Evolutionary conservation across 2,888 invertebrate genomes (phyloP).

Genomic region (Pasiphila rectangulata): DNA sequence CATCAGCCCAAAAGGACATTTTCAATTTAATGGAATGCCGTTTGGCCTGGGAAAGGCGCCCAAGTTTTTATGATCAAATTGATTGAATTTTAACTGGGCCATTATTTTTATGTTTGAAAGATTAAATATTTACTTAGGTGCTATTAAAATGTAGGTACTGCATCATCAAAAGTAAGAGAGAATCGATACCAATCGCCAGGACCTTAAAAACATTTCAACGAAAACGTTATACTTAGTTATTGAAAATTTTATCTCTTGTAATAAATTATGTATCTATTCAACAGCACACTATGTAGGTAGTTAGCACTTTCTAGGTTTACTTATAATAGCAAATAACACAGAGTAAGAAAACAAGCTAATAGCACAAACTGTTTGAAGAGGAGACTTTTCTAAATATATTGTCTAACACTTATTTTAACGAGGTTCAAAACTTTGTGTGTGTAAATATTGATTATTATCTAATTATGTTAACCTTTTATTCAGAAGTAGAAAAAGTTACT

Average conservation of each 20-base stretch:
- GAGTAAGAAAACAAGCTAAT: conserved; percentile 8
- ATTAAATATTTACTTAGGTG: background rate
- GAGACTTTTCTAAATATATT: too few species aligned
- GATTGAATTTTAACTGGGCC: background rate
- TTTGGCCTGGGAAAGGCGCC: background rate
- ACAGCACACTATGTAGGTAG: conserved; percentile 11
- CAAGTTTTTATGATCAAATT: conserved; percentile 1
- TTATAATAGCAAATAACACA: background rate
- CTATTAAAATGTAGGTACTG: background rate
- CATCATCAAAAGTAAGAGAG: background rate
- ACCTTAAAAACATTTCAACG: conserved; percentile 11
- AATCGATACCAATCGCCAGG: conserved; percentile 4
- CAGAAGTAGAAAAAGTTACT: too few species aligned
- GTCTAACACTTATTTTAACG: too few species aligned
- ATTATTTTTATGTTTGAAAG: conserved; percentile 2
- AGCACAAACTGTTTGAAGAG: too few species aligned
- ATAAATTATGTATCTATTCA: background rate
- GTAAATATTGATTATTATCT: too few species aligned
- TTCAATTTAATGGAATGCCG: background rate
- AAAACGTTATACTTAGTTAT: conserved; percentile 12
- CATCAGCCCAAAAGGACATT: background rate
- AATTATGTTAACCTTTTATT: too few species aligned
- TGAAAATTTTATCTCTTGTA: background rate
- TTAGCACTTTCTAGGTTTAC: conserved; percentile 4
- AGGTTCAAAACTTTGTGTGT: too few species aligned